These are phyloP conservation scores for Pseudonaja textilis DNA, from an alignment of 2,113 vertebrate genomes.

Conservation along the genomic window DNA sequence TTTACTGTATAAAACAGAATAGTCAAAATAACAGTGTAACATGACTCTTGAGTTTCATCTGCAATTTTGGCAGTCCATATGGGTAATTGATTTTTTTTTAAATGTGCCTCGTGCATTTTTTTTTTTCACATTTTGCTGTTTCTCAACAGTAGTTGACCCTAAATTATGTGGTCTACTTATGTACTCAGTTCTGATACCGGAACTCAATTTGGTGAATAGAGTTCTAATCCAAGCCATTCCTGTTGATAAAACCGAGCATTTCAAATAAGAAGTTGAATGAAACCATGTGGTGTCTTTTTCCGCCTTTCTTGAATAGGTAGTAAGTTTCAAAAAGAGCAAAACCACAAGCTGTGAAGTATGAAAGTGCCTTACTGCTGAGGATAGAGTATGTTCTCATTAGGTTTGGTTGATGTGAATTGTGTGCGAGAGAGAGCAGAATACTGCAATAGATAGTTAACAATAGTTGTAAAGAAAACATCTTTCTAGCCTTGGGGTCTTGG, in stretches of 20 bases:
- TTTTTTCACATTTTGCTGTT: background rate
- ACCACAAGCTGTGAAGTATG: conserved; percentile 8
- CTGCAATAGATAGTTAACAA: background rate
- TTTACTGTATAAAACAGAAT: background rate
- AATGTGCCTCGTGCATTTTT: background rate
- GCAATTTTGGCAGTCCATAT: conserved; percentile 27
- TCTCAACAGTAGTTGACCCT: background rate
- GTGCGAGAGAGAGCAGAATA: background rate
- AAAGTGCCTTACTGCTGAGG: background rate
- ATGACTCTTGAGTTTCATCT: background rate
- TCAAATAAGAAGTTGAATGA: background rate
- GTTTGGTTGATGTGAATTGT: conserved; percentile 7
- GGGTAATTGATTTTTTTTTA: fast-evolving
- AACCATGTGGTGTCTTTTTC: background rate
- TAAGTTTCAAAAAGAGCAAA: conserved; percentile 26
- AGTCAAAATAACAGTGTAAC: conserved; percentile 22
- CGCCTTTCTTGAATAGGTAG: background rate
- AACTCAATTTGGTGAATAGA: background rate
- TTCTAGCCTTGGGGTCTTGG: conserved; percentile 15
- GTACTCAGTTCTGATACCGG: background rate
- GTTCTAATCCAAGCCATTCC: background rate
- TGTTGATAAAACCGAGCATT: background rate
- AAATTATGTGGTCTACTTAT: background rate
- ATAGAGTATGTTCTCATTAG: conserved; percentile 22
- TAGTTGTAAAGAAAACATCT: background rate